phyloP scores from a whole-genome alignment of 2,888 invertebrate genomes.

The Abscondita cerata region DNA sequence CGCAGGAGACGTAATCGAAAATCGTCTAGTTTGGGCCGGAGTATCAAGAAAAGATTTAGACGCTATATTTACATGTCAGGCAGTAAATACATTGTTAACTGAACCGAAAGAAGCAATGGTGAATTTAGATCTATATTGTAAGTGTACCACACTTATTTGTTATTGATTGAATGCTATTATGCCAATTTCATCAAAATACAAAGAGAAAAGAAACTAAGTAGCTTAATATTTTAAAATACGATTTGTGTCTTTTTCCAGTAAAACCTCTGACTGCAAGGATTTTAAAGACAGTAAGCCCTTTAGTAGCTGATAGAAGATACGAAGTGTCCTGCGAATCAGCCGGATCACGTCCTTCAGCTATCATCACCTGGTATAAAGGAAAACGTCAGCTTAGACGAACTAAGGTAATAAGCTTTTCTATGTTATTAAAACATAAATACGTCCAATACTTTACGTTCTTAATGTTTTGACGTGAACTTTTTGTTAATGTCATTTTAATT shows the following conservation, averaged over 20 bases:
- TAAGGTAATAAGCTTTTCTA: conserved; percentile 63
- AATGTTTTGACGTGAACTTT: neutral
- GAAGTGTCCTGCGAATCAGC: conserved; percentile 84
- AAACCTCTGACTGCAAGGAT: conserved; percentile 84
- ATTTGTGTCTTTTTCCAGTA: conserved; percentile 63
- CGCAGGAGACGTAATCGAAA: conserved; percentile 86
- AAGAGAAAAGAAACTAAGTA: neutral
- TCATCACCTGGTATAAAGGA: conserved; percentile 90
- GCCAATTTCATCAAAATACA: conserved; percentile 1
- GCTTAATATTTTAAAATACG: neutral
- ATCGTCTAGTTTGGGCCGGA: conserved; percentile 76
- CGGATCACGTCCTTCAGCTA: conserved; percentile 85
- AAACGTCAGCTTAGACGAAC: conserved; percentile 81
- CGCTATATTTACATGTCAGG: conserved; percentile 87
- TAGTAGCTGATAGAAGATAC: conserved; percentile 84
- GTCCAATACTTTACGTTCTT: neutral
- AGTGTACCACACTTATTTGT: too few relatives aligned
- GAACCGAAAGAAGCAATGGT: conserved; percentile 80
- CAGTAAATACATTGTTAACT: conserved; percentile 83
- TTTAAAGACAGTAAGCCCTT: conserved; percentile 69
- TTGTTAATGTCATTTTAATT: conserved; percentile 19
- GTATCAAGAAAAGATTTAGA: conserved; percentile 82
- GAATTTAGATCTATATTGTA: conserved; percentile 79
- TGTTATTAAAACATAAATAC: conserved; percentile 12
- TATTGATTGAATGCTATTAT: too few relatives aligned